A percentile compares a stretch with the other conserved stretches of the same genome.
Conservation (phyloP, 2,888 invertebrate species). For the Cataglyphis rosenhaueri region DNA sequence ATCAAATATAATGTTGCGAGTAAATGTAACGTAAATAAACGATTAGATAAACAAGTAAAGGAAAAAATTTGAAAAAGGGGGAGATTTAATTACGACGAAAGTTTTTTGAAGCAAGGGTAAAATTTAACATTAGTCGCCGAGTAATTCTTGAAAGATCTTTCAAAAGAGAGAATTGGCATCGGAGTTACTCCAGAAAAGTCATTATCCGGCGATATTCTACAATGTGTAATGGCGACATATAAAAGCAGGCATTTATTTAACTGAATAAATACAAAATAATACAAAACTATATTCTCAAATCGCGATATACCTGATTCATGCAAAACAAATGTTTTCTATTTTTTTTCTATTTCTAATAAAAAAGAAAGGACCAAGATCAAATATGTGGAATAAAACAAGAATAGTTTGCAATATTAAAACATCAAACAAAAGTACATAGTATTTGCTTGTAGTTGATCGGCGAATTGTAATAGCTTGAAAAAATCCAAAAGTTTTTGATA, state of each 20-base stretch:
- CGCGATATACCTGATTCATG: neutral
- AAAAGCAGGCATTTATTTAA: slow-evolving; percentile 29
- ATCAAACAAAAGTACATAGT: neutral
- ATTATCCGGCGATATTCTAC: slow-evolving; percentile 31
- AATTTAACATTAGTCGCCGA: slow-evolving; percentile 55
- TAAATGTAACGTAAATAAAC: slow-evolving; percentile 20
- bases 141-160: slow-evolving; percentile 24
- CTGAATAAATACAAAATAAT: slow-evolving; percentile 1
- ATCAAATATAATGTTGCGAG: neutral
- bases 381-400: neutral
- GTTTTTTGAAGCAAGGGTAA: slow-evolving; percentile 53
- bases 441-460: neutral
- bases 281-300: slow-evolving; percentile 12
- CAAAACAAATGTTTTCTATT: slow-evolving; percentile 8
- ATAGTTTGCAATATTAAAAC: neutral
- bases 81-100: slow-evolving; percentile 49
- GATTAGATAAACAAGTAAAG: slow-evolving; percentile 3
- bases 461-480: neutral
- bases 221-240: neutral
- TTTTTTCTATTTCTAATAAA: neutral
- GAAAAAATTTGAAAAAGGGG: neutral
- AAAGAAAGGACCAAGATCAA: neutral
- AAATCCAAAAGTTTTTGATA: neutral
- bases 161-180: slow-evolving; percentile 31
- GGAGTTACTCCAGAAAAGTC: neutral